phyloP scores from a whole-genome alignment of 2,113 vertebrate species.

The Caranx melampygus region DNA sequence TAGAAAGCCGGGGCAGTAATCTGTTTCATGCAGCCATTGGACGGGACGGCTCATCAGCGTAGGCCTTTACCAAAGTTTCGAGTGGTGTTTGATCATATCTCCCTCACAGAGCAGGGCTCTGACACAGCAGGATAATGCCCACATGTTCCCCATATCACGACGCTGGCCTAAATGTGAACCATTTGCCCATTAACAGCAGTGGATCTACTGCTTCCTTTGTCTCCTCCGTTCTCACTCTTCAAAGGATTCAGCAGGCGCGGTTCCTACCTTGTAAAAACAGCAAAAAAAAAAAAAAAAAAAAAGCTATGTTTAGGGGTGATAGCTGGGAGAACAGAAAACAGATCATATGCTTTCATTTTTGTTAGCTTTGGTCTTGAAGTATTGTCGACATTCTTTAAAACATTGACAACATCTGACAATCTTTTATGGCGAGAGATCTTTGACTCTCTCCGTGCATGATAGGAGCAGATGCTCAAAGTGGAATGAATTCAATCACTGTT shows the following conservation, averaged over 20 bases:
- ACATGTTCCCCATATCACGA: slow-evolving; percentile 82
- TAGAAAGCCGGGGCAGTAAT: slow-evolving; percentile 17
- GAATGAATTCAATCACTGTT: slow-evolving; percentile 49
- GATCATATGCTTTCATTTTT: slow-evolving; percentile 80
- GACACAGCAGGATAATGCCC: slow-evolving; percentile 65
- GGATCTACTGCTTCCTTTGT: slow-evolving; percentile 77
- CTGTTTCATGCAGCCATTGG: slow-evolving; percentile 45
- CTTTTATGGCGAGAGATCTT: slow-evolving; percentile 70
- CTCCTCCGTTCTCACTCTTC: slow-evolving; percentile 74
- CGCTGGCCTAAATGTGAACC: slow-evolving; percentile 79
- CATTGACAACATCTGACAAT: slow-evolving; percentile 79
- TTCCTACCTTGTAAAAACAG: slow-evolving; percentile 82
- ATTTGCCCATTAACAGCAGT: slow-evolving; percentile 79
- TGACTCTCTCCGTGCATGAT: slow-evolving; percentile 56
- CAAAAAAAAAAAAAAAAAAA: slow-evolving; percentile 25
- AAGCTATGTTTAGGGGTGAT: slow-evolving; percentile 71
- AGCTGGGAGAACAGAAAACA: slow-evolving; percentile 68
- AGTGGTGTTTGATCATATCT: slow-evolving; percentile 73
- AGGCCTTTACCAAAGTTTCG: slow-evolving; percentile 42
- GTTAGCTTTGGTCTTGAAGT: slow-evolving; percentile 77
- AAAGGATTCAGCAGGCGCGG: slow-evolving; percentile 71
- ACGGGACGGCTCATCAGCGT: slow-evolving; percentile 40
- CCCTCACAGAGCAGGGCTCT: slow-evolving; percentile 46
- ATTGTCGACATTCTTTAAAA: slow-evolving; percentile 82
- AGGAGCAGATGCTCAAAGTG: slow-evolving; percentile 69